Evolutionary conservation across 2,888 invertebrate genomes (phyloP).

Genomic region (Eilema caniola): DNA sequence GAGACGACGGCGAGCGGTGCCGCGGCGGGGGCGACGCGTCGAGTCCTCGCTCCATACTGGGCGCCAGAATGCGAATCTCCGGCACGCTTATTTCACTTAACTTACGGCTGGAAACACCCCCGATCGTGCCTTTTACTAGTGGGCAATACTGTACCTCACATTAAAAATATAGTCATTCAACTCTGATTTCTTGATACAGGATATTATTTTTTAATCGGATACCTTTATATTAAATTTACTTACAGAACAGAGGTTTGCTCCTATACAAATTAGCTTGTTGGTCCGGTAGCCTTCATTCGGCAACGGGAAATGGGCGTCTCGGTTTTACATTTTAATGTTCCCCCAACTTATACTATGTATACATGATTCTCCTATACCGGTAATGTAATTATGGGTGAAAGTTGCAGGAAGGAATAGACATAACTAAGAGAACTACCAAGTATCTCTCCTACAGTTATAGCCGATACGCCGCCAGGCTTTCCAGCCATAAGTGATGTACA

Average conservation of each 20-base stretch:
- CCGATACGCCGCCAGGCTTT: background rate
- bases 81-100: constrained; percentile 92
- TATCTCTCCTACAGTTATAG: too few relatives aligned
- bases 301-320: too few relatives aligned
- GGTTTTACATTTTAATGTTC: background rate
- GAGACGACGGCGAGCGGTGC: constrained; percentile 60
- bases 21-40: constrained; percentile 77
- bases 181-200: too few relatives aligned
- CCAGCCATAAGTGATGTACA: constrained; percentile 8
- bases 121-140: constrained; percentile 5
- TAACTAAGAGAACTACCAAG: too few relatives aligned
- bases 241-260: too few relatives aligned
- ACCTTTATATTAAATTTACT: too few relatives aligned
- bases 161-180: background rate
- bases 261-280: too few relatives aligned
- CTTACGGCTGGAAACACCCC: constrained; percentile 87
- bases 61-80: constrained; percentile 93
- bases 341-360: background rate
- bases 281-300: too few relatives aligned
- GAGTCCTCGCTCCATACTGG: constrained; percentile 93
- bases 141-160: background rate
- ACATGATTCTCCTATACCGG: too few relatives aligned
- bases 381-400: too few relatives aligned
- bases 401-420: too few relatives aligned
- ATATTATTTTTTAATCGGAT: too few relatives aligned